Base-by-base conservation (phyloP, 1,140 invertebrate genomes). In the Drosophila subpulchrella region DNA sequence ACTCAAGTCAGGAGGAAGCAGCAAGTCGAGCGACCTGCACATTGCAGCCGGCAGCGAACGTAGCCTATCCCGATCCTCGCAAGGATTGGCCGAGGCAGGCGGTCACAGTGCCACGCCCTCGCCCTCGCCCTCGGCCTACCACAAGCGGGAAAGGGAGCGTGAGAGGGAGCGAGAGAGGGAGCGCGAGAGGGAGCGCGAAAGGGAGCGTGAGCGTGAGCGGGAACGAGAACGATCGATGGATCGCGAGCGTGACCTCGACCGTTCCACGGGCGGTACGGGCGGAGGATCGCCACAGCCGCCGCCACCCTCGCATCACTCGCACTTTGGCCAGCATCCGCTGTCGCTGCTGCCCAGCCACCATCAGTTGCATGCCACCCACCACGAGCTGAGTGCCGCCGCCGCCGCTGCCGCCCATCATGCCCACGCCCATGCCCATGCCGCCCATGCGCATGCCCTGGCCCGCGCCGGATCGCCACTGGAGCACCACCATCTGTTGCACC, bases 391-490 rank as follows among this genome's bases (percentile, higher is more conserved):
- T 4, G 86, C 78, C n/a, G 68, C 65, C 30, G 84, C 73, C 6
- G 78, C 78, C 1, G 79, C 30, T 24, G 30, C 32, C 0, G 81
- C 81, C 32, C 48, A 78, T 36, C 82, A 85, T 13, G 63, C 66
- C 15, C 66, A 70, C 13, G 46, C 67, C 47, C 75, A 78, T 15
- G 55, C 62, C 30, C 75, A 78, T 12, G 71, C 72, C 32, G 54
- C 61, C 27, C 75, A 77, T 51, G 86, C 86, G 6, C 85, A 90
- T 30, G 82, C 78, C 2, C 13, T 91, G 70, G 81, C 81, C 5
- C 48, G 91, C 7, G 81, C 91, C 8, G 80, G 70, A 20, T 92
- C 91, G 11, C 91, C 91, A 3, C n/a, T 91, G 39, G 91, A 91
- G 7, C 86, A 81, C 13, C 91, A 91, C 48, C 91, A 92, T 48